These are phyloP conservation scores for Pipistrellus pygmaeus DNA, from an alignment of 2,797 vertebrate species.

Conservation along the genomic window DNA sequence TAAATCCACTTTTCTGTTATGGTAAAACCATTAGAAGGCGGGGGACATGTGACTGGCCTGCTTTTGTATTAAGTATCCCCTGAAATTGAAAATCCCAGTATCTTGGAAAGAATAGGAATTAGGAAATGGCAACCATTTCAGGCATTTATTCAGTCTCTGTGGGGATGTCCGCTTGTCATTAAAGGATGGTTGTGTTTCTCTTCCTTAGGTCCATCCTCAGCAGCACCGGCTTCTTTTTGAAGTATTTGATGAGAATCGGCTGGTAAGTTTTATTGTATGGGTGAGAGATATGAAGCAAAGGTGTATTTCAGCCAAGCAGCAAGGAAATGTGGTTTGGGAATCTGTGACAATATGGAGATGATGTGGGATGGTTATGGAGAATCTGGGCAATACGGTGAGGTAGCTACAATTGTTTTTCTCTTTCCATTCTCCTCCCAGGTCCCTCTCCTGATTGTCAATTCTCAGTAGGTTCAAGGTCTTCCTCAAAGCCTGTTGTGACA, in stretches of 20 bases:
- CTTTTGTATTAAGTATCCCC: background rate
- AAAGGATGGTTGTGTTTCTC: conserved; percentile 63
- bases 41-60: background rate
- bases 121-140: background rate
- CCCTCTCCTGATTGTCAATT: background rate
- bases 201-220: conserved; percentile 93
- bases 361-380: background rate
- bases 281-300: background rate
- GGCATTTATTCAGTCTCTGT: background rate
- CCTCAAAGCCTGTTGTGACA: background rate
- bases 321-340: too few relatives aligned
- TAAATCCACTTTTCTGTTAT: background rate
- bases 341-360: background rate
- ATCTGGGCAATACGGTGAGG: background rate
- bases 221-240: conserved; percentile 96
- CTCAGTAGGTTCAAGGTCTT: background rate
- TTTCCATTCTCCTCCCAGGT: background rate
- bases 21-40: background rate
- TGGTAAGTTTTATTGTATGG: conserved; percentile 91
- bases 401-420: background rate
- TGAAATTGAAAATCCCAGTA: background rate
- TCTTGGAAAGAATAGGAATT: background rate
- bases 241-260: conserved; percentile 98
- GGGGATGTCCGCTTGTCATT: background rate
- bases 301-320: background rate